These are phyloP conservation scores for Uropsilus gracilis DNA, from an alignment of 2,113 vertebrate species.

Conservation along the genomic window DNA sequence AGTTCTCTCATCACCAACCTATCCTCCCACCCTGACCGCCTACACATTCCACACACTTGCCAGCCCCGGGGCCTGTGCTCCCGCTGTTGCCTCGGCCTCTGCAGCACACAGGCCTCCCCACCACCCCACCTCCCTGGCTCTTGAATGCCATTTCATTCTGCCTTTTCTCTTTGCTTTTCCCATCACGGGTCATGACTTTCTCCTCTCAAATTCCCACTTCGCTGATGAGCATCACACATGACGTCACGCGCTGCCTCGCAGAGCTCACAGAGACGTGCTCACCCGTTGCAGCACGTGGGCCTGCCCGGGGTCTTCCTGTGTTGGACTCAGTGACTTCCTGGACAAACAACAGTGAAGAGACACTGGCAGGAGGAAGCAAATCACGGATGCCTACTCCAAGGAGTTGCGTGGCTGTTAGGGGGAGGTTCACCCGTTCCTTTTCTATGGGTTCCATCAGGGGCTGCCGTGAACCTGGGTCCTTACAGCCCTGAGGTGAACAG, in stretches of 20 bases:
- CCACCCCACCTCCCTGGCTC: neutral
- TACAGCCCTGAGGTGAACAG: neutral
- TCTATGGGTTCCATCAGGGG: neutral
- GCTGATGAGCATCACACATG: neutral
- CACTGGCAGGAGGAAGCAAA: neutral
- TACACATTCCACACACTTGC: neutral
- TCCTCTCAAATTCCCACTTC: neutral
- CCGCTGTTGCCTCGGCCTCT: neutral
- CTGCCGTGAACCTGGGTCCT: neutral
- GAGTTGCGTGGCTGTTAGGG: rapidly evolving
- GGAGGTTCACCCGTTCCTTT: neutral
- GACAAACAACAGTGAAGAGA: neutral
- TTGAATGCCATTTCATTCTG: neutral
- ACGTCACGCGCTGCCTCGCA: rapidly evolving
- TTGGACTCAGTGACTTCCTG: neutral
- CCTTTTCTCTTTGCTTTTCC: neutral
- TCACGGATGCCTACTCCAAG: rapidly evolving
- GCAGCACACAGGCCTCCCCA: neutral
- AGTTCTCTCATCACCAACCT: neutral
- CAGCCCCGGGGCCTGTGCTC: neutral
- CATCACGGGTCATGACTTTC: neutral
- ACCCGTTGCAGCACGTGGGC: neutral
- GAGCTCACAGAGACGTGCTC: neutral
- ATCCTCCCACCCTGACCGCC: neutral
- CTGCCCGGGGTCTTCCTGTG: neutral